Evolutionary conservation across 2,113 vertebrate species (phyloP).

Genomic region (Tyrannus savana): DNA sequence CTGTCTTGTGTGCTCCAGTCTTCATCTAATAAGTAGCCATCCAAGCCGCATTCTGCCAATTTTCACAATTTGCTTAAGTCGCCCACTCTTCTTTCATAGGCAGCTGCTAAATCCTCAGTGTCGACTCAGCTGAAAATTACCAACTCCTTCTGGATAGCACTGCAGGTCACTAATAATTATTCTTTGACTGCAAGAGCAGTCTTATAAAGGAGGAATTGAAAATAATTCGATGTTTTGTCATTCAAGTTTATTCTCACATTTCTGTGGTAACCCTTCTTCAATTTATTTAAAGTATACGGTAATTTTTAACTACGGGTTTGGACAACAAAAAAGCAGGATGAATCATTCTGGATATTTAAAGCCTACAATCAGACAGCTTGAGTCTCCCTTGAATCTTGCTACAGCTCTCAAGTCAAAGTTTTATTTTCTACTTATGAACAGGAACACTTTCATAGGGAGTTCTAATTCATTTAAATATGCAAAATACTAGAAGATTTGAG

Average conservation of each 20-base stretch:
- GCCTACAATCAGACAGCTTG: constrained; percentile 65
- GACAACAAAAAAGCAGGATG: constrained; percentile 60
- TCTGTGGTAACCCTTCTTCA: constrained; percentile 44
- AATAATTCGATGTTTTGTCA: constrained; percentile 55
- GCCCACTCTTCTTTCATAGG: constrained; percentile 59
- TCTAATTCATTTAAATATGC: background rate
- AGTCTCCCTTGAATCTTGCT: constrained; percentile 44
- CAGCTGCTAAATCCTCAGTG: constrained; percentile 57
- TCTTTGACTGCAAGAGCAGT: constrained; percentile 32
- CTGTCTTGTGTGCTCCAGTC: background rate
- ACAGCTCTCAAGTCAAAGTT: constrained; percentile 45
- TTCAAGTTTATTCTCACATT: constrained; percentile 57
- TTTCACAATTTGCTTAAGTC: constrained; percentile 47
- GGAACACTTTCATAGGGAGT: background rate
- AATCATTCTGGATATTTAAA: constrained; percentile 67
- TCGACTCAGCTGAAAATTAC: constrained; percentile 42
- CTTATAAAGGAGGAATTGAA: constrained; percentile 24
- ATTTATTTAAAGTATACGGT: constrained; percentile 47
- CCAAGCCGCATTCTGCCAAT: constrained; percentile 33
- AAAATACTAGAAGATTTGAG: background rate
- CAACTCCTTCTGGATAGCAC: constrained; percentile 41
- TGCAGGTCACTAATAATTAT: constrained; percentile 53
- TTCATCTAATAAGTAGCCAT: constrained; percentile 50
- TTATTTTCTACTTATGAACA: constrained; percentile 40
- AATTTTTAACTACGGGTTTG: constrained; percentile 70